Conservation (phyloP, 2,888 invertebrate genomes). For the Cryptocephalus moraei region DNA sequence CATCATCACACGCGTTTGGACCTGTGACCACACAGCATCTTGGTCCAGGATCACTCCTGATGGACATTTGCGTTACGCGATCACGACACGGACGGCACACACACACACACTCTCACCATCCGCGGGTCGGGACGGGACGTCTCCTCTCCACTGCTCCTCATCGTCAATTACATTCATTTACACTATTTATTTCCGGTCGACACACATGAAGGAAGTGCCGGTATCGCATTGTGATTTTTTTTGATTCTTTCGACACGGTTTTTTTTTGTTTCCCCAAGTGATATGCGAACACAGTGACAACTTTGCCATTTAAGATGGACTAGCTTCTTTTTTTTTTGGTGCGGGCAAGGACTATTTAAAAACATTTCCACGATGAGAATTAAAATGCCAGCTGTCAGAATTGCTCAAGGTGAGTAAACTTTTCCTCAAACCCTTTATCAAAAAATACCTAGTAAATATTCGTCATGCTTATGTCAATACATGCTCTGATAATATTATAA, state of each 20-base stretch:
- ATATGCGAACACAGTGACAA: neutral
- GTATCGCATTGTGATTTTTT: neutral
- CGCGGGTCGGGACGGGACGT: too few species aligned
- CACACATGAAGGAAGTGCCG: too few species aligned
- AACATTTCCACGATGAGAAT: slow-evolving; percentile 76
- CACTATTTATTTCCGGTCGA: too few species aligned
- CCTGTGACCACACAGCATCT: slow-evolving; percentile 36
- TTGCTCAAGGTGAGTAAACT: slow-evolving; percentile 78
- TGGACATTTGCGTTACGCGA: neutral
- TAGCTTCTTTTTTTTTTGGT: slow-evolving; percentile 3
- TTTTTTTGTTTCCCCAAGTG: neutral
- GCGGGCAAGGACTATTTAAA: slow-evolving; percentile 6
- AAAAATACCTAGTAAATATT: too few species aligned
- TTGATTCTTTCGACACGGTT: neutral
- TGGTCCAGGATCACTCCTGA: neutral
- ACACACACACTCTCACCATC: too few species aligned
- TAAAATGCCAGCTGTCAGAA: slow-evolving; percentile 94
- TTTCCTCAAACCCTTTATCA: too few species aligned
- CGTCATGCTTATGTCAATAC: too few species aligned
- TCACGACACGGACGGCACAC: too few species aligned
- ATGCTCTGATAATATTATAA: too few species aligned
- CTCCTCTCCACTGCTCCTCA: too few species aligned
- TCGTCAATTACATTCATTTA: too few species aligned
- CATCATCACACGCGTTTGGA: slow-evolving; percentile 38
- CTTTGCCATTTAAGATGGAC: slow-evolving; percentile 8